Evolutionary conservation across 2,888 invertebrate genomes (phyloP), one percentile per base, ranked within the genome.

Genomic region (Tolmerus cingulatus): DNA sequence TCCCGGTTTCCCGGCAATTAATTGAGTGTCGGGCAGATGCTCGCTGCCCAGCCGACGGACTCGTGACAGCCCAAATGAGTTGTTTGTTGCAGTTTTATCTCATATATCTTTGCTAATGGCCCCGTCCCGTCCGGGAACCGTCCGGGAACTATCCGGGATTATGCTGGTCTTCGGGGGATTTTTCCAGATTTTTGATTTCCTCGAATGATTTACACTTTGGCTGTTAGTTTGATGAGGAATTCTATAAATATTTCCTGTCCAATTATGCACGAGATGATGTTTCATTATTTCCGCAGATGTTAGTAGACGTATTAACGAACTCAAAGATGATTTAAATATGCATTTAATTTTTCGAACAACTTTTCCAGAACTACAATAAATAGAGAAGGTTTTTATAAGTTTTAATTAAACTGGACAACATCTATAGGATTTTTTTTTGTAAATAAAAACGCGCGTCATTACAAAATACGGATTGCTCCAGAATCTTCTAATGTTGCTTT

Each of bases 11-110:
- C 74, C 84, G 85, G 79, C 87, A 87, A 88, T 84, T 85, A 79
- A 88, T 88, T 85, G 85, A 74, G 37, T 74, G 30, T 19, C 27
- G 74, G 74, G 30, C 85, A 85, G 85, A 85, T 85, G 85, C 74
- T 74, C 37, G 74, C 16, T 30, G 84, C 12, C 74, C 85, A 5
- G 79, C 12, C 27, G 46, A 74, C n/a, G 85, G 46, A 74, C 43
- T 46, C 74, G 27, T 85, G 85, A 85, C 40, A 74, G 23, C 23
- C 23, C 30, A 74, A 84, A 66, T 74, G 74, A 74, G 34, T 57
- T 82, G 55, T 82, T 82, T 57, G 82, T 66, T 82, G 57, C 82
- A 82, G 34, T 82, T 82, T 82, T 66, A 82, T 82, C 57, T 82
- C 82, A 37, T 66, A 82, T 19, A 66, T 82, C 55, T 82, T 82